Percentiles rank a stretch among this genome's conserved stretches.
Conservation (phyloP, 2,888 invertebrate genomes). For the Cordilura impudica region DNA sequence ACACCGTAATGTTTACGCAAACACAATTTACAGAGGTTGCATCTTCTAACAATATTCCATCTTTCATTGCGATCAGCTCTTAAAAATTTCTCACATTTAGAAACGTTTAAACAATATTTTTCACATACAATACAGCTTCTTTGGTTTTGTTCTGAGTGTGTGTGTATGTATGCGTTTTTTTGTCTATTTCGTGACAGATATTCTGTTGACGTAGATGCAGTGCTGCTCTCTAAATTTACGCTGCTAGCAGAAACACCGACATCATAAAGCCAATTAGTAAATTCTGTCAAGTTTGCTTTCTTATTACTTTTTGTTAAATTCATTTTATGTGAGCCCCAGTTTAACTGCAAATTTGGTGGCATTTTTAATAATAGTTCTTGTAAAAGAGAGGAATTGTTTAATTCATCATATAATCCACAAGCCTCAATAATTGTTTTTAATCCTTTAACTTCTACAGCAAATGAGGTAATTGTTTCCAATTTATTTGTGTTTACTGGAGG, state of each 20-base stretch:
- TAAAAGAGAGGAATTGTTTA: slow-evolving; percentile 31
- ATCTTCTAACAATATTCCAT: slow-evolving; percentile 25
- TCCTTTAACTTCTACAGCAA: slow-evolving; percentile 19
- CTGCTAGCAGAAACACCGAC: slow-evolving; percentile 14
- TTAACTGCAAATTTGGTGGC: slow-evolving; percentile 11
- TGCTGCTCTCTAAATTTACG: slow-evolving; percentile 5
- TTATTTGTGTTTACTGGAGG: slow-evolving; percentile 19
- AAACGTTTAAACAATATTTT: slow-evolving; percentile 14
- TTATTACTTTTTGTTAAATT: slow-evolving; percentile 15
- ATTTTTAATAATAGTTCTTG: slow-evolving; percentile 30
- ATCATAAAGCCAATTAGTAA: slow-evolving; percentile 24
- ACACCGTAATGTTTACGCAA: neutral
- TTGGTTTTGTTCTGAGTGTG: slow-evolving; percentile 4
- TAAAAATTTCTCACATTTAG: slow-evolving; percentile 11
- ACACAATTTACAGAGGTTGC: neutral
- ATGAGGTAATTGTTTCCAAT: slow-evolving; percentile 15
- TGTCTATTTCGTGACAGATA: neutral
- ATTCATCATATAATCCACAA: slow-evolving; percentile 9
- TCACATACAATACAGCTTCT: slow-evolving; percentile 13
- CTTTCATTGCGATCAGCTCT: slow-evolving; percentile 13
- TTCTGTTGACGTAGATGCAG: neutral
- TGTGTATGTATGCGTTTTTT: slow-evolving; percentile 24
- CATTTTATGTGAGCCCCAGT: slow-evolving; percentile 12
- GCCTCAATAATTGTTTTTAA: slow-evolving; percentile 21
- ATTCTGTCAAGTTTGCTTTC: slow-evolving; percentile 18